These are phyloP conservation scores for Brenthis hecate DNA, from an alignment of 2,888 invertebrate genomes.

Conservation along the genomic window DNA sequence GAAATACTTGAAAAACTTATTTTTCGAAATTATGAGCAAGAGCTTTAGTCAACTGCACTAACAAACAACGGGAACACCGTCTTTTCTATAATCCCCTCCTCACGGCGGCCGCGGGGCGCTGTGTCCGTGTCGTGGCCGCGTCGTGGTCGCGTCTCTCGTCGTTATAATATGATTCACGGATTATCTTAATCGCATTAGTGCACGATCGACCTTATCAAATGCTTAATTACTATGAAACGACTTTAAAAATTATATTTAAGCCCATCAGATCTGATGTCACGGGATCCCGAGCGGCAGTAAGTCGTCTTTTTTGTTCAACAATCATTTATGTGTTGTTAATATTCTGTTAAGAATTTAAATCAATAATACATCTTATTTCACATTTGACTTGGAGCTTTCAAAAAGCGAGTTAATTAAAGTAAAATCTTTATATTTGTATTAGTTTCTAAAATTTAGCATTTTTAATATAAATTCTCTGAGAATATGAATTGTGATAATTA, in stretches of 20 bases:
- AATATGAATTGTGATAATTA: not conserved
- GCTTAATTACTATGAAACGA: conserved; percentile 53
- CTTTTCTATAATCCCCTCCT: not conserved
- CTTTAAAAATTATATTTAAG: conserved; percentile 18
- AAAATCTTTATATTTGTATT: too few species aligned
- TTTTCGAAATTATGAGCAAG: too few species aligned
- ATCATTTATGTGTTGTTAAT: not conserved
- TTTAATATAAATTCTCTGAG: too few species aligned
- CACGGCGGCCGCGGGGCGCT: not conserved
- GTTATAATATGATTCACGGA: conserved; percentile 31
- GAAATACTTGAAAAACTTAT: too few species aligned
- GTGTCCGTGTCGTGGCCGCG: not conserved
- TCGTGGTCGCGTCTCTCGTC: conserved; percentile 2
- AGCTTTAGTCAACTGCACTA: too few species aligned
- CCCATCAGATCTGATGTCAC: conserved; percentile 7
- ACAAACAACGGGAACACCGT: too few species aligned
- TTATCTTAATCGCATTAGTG: conserved; percentile 50
- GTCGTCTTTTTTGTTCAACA: not conserved
- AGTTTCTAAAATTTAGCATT: too few species aligned
- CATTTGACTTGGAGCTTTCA: too few species aligned
- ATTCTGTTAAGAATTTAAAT: not conserved
- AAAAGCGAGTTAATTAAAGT: too few species aligned
- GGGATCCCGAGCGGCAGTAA: conserved; percentile 2
- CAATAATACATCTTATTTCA: too few species aligned
- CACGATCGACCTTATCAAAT: conserved; percentile 47